phyloP scores from a whole-genome alignment of 2,888 invertebrate species.

The Nomada hirtipes region DNA sequence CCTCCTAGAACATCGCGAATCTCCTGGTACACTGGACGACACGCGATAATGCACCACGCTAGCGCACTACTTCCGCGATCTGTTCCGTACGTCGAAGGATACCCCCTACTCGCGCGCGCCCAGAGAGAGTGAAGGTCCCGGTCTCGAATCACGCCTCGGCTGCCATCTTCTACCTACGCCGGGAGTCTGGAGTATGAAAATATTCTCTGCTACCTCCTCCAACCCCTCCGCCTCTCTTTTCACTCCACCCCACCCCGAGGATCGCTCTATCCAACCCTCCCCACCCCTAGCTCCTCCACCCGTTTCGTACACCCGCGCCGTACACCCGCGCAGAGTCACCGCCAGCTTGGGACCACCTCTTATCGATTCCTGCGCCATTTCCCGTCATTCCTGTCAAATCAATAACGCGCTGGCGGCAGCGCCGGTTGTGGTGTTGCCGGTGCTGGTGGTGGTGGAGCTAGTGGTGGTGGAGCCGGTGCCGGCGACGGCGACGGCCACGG shows the following conservation, averaged over 20 bases:
- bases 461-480: not conserved
- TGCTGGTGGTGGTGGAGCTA: slow-evolving; percentile 24
- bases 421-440: slow-evolving; percentile 39
- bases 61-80: slow-evolving; percentile 69
- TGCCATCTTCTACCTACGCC: slow-evolving; percentile 83
- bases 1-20: slow-evolving; percentile 58
- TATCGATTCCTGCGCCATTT: slow-evolving; percentile 84
- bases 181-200: slow-evolving; percentile 83
- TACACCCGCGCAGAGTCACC: slow-evolving; percentile 64
- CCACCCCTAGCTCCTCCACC: slow-evolving; percentile 14
- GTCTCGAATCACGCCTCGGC: slow-evolving; percentile 81
- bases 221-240: slow-evolving; percentile 38
- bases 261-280: slow-evolving; percentile 20
- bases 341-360: slow-evolving; percentile 76
- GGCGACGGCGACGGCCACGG: slow-evolving; percentile 6
- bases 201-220: slow-evolving; percentile 78
- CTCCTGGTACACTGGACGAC: slow-evolving; percentile 60
- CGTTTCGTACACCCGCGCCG: slow-evolving; percentile 26
- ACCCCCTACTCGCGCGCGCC: slow-evolving; percentile 69
- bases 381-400: slow-evolving; percentile 82
- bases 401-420: slow-evolving; percentile 73
- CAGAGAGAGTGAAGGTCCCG: slow-evolving; percentile 73
- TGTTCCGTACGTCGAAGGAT: slow-evolving; percentile 56
- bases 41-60: slow-evolving; percentile 67
- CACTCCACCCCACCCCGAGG: slow-evolving; percentile 1